Evolutionary conservation across 2,797 vertebrate genomes (phyloP).

Genomic region (Sus cebifrons): DNA sequence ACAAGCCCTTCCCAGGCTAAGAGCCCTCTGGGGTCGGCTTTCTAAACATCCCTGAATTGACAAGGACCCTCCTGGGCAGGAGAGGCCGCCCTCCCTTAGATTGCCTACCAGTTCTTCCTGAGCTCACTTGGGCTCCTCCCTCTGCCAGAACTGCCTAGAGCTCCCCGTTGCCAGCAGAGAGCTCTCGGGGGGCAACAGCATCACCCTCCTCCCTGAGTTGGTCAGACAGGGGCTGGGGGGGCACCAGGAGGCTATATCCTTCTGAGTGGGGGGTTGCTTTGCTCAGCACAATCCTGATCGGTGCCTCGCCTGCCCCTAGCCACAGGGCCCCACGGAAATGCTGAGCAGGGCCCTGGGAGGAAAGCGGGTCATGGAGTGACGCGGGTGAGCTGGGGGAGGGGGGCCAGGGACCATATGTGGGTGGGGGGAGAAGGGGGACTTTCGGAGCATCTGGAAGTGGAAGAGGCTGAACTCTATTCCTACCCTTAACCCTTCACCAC

Average conservation of each 20-base stretch:
- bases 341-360: conserved; percentile 82
- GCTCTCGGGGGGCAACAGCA: background rate
- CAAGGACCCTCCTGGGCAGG: background rate
- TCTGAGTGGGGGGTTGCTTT: conserved; percentile 70
- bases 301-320: conserved; percentile 64
- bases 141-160: background rate
- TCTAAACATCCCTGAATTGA: background rate
- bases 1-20: background rate
- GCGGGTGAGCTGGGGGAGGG: conserved; percentile 49
- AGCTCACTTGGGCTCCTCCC: background rate
- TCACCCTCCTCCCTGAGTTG: background rate
- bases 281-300: conserved; percentile 84
- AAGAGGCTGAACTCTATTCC: conserved; percentile 54
- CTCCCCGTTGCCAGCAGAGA: background rate
- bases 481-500: background rate
- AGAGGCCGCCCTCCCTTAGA: background rate
- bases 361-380: conserved; percentile 85
- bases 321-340: conserved; percentile 85
- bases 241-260: conserved; percentile 39
- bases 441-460: conserved; percentile 71
- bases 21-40: background rate
- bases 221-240: background rate
- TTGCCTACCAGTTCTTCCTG: background rate
- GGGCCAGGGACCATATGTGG: conserved; percentile 48
- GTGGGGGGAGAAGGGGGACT: conserved; percentile 65